These are phyloP conservation scores for Branchinecta lynchi DNA, from an alignment of 1,140 invertebrate genomes.

Conservation along the genomic window DNA sequence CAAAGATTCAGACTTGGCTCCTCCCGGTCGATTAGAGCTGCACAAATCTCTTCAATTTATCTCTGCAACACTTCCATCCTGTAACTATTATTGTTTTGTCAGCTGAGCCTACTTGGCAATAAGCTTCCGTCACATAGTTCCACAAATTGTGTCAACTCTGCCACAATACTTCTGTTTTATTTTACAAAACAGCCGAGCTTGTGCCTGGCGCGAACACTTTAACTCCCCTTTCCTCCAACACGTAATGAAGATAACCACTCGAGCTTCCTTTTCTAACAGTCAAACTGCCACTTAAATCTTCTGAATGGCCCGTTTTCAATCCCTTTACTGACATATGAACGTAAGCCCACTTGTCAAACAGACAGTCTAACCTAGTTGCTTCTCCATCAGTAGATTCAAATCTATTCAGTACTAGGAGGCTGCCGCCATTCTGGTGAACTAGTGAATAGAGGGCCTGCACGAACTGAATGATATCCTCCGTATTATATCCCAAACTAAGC, in stretches of 20 bases:
- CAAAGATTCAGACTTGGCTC: too few relatives aligned
- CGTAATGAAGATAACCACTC: neutral
- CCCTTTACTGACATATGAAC: neutral
- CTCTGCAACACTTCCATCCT: too few relatives aligned
- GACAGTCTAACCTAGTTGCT: neutral
- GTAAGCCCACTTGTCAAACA: neutral
- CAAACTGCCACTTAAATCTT: conserved; percentile 1
- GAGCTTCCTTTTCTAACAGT: neutral
- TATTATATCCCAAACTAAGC: neutral
- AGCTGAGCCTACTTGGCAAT: too few relatives aligned
- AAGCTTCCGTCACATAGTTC: too few relatives aligned
- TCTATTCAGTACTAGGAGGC: neutral
- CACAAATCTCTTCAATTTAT: too few relatives aligned
- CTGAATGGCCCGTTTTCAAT: neutral
- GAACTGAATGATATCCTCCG: neutral
- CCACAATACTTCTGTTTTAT: too few relatives aligned
- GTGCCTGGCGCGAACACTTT: neutral
- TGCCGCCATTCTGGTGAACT: neutral
- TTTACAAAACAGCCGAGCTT: neutral
- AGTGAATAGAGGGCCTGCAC: neutral
- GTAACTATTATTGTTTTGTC: too few relatives aligned
- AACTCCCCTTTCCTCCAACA: neutral
- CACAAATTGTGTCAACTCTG: too few relatives aligned
- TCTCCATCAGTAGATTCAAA: neutral
- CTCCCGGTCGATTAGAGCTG: too few relatives aligned